Conservation (phyloP, 1,140 invertebrate genomes). For the Micrasema minimum region DNA sequence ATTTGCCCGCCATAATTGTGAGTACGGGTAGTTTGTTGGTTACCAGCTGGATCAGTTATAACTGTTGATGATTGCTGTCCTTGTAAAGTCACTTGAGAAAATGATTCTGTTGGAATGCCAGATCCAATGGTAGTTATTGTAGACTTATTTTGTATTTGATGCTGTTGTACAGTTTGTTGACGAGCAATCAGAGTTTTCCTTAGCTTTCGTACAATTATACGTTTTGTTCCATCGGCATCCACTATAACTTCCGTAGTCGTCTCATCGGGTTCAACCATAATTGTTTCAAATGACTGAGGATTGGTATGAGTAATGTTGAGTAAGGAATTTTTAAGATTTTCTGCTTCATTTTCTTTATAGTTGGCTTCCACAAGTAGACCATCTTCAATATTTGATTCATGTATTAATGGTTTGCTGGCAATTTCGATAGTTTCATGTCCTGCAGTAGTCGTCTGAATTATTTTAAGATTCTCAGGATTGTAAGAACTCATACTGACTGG, state of each 20-base stretch:
- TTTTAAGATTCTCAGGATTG: conserved; percentile 75
- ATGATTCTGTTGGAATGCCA: conserved; percentile 68
- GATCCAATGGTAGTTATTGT: conserved; percentile 59
- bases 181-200: conserved; percentile 68
- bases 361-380: conserved; percentile 78
- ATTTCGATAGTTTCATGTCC: conserved; percentile 83
- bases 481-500: conserved; percentile 56
- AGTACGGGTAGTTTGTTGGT: conserved; percentile 69
- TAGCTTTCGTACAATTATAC: conserved; percentile 80
- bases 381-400: conserved; percentile 64
- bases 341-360: conserved; percentile 69
- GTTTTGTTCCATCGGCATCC: conserved; percentile 82
- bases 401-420: conserved; percentile 71
- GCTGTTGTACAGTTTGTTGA: conserved; percentile 66
- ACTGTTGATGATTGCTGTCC: conserved; percentile 74
- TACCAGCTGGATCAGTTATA: conserved; percentile 71
- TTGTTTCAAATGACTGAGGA: conserved; percentile 82
- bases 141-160: conserved; percentile 59
- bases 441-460: conserved; percentile 74
- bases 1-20: conserved; percentile 73
- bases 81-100: conserved; percentile 73
- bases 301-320: conserved; percentile 74
- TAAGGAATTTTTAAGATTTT: conserved; percentile 66
- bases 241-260: conserved; percentile 82
- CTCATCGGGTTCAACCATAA: conserved; percentile 81